Evolutionary conservation across 2,797 vertebrate species (phyloP).

Genomic region (Leontopithecus rosalia): DNA sequence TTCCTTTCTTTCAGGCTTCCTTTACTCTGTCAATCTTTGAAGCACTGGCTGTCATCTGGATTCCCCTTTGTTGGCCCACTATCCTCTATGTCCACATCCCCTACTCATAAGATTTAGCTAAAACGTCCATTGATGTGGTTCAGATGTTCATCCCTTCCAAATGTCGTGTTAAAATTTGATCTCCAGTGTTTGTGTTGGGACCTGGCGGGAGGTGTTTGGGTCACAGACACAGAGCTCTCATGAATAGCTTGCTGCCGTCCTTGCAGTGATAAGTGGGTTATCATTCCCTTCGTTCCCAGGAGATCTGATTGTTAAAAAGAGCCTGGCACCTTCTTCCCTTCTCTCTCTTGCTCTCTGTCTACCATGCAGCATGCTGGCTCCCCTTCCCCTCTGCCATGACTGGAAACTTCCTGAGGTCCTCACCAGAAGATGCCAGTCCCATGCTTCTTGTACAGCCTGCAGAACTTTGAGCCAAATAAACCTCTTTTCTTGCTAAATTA

Average conservation of each 20-base stretch:
- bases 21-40: not conserved
- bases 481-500: not conserved
- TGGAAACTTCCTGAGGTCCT: not conserved
- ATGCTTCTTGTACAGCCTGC: not conserved
- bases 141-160: not conserved
- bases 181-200: not conserved
- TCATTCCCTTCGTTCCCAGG: not conserved
- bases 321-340: not conserved
- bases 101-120: not conserved
- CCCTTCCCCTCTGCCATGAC: not conserved
- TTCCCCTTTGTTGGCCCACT: not conserved
- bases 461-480: not conserved
- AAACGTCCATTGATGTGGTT: not conserved
- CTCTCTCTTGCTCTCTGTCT: not conserved
- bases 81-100: rapidly evolving
- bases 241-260: not conserved
- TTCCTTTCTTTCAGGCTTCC: not conserved
- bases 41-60: not conserved
- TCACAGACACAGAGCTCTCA: not conserved
- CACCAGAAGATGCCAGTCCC: not conserved
- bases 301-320: not conserved
- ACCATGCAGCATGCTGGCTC: not conserved
- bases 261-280: not conserved
- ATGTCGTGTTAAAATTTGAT: not conserved
- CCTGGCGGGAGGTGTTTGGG: not conserved